Evolutionary conservation across 2,797 vertebrate genomes (phyloP).

Genomic region (Brachyrhaphis roseni): DNA sequence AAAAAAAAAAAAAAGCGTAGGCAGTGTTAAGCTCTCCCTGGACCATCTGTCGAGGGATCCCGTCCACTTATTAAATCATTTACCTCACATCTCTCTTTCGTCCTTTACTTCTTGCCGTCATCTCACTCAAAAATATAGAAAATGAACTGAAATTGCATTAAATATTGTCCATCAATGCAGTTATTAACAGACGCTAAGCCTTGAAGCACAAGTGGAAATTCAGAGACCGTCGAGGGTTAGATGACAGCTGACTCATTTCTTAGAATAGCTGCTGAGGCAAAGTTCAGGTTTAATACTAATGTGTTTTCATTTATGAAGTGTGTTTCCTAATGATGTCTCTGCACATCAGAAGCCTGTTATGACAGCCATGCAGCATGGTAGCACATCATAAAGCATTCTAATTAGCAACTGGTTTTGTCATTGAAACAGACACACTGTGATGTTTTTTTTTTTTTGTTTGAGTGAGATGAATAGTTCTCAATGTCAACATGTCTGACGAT

Average conservation of each 20-base stretch:
- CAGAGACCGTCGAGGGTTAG: conserved; percentile 19
- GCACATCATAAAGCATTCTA: conserved; percentile 9
- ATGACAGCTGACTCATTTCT: conserved; percentile 9
- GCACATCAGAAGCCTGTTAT: background rate
- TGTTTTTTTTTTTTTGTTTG: background rate
- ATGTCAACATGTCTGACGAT: conserved; percentile 15
- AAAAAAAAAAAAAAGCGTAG: conserved; percentile 10
- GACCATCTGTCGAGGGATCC: conserved; percentile 45
- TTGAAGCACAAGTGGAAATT: conserved; percentile 26
- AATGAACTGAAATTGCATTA: conserved; percentile 26
- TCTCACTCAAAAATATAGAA: conserved; percentile 31
- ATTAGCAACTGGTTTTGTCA: conserved; percentile 30
- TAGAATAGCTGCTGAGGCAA: conserved; percentile 4
- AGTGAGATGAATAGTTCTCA: conserved; percentile 20
- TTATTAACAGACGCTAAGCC: conserved; percentile 33
- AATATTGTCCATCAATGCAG: conserved; percentile 29
- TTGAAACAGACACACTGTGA: conserved; percentile 13
- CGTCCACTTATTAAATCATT: conserved; percentile 22
- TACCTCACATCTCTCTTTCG: background rate
- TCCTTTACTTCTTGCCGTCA: background rate
- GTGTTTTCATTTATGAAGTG: background rate
- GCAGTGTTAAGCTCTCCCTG: conserved; percentile 18
- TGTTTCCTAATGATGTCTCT: background rate
- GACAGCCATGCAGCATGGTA: conserved; percentile 16
- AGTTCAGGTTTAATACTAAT: conserved; percentile 4